Base-by-base conservation (phyloP, 2,888 invertebrate species). In the Elmis aenea region DNA sequence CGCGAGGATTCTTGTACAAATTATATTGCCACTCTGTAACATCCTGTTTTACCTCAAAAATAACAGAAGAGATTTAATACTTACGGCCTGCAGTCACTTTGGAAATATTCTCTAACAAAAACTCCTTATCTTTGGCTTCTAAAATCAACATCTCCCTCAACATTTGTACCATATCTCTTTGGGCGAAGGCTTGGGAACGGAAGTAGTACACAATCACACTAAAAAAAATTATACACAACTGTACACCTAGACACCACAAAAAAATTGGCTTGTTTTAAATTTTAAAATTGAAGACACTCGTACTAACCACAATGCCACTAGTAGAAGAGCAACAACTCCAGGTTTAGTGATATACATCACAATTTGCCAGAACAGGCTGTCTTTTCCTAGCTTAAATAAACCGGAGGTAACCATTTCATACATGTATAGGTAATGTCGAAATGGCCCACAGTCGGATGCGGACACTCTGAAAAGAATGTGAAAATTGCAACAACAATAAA, bases 91-190 rank as follows among this genome's bases (percentile, higher is more conserved):
- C 73, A 15, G 77, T 73, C 8, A 79, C 73, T 51, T 74, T 74
- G 8, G 74, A 65, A 46, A 83, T 80, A 57, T 76, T 75, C 26
- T 71, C 64, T 13, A 83, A 69, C 36, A 83, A 68, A 67, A 79
- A 83, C 57, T 83, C 79, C 61, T 83, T 84, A 55, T 85, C 84
- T 55, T 75, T 75, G 1, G 81, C 76, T 53, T 81, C 80, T 52
- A 80, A 68, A 26, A 75, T 64, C 48, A 83, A 64, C 79, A 83
- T 80, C 34, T 76, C 74, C 0, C 79, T 70, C 42, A 83, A 67
- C 33, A 80, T 68, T 26, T 63, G 62, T 35, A 80, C 80, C 73
- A 78, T 76, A 29, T 72, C 68, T 30, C 69, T 73, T 54, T 79
- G 78, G 2, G 82, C 81, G 1, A 65, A 61, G 0, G 81, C 76